A percentile compares a stretch with the other conserved stretches of the same genome.
Conservation (phyloP, 2,797 vertebrate species). For the Ptychadena robeensis region DNA sequence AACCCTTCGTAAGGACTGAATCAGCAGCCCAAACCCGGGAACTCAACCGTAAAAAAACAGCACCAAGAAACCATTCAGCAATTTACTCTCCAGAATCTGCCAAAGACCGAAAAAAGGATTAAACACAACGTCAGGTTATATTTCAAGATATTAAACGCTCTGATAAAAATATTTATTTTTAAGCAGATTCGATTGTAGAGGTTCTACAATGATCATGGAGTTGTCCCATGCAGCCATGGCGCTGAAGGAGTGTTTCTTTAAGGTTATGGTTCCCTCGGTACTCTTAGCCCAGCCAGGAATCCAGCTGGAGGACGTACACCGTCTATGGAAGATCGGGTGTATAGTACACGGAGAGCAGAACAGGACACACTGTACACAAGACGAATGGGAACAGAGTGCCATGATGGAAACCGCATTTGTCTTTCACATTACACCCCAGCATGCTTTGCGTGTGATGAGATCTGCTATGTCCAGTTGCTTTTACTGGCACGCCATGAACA, state of each 20-base stretch:
- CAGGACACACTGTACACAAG: slow-evolving; percentile 33
- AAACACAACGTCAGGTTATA: no score
- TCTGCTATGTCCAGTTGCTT: slow-evolving; percentile 5
- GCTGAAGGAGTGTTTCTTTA: background rate
- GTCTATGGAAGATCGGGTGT: slow-evolving; percentile 33
- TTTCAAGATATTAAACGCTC: background rate
- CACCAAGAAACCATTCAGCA: no score
- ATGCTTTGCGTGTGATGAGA: slow-evolving; percentile 9
- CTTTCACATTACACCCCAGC: slow-evolving; percentile 14
- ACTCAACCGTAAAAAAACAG: no score
- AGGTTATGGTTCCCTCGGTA: slow-evolving; percentile 19
- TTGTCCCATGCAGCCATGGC: background rate
- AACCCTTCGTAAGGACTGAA: no score
- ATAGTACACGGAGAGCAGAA: slow-evolving; percentile 37
- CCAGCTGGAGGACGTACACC: slow-evolving; percentile 19
- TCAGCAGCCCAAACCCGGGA: no score
- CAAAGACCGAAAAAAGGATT: background rate
- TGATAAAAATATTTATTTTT: background rate
- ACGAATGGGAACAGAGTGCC: slow-evolving; percentile 35
- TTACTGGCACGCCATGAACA: background rate
- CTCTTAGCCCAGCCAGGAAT: slow-evolving; percentile 12
- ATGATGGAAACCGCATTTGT: slow-evolving; percentile 23
- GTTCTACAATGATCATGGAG: background rate
- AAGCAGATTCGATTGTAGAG: background rate
- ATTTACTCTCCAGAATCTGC: no score